Evolutionary conservation across 1,140 invertebrate species (phyloP).

Genomic region (Heliothis virescens): DNA sequence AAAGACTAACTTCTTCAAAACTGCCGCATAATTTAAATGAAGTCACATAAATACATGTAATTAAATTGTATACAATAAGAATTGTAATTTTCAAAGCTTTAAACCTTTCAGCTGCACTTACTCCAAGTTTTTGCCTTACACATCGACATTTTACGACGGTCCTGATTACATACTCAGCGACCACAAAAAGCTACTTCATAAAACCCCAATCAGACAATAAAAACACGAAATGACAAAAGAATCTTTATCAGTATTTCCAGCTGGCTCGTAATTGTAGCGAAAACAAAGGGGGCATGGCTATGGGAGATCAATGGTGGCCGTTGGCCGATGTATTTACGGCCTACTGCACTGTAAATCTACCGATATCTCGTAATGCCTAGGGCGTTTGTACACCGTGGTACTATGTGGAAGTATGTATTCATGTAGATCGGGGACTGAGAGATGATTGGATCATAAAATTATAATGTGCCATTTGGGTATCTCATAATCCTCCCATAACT

Average conservation of each 20-base stretch:
- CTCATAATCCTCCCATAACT: too few species aligned
- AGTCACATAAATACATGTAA: too few species aligned
- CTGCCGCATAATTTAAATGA: too few species aligned
- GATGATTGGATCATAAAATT: too few species aligned
- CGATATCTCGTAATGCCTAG: slow-evolving; percentile 71
- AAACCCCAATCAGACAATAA: slow-evolving; percentile 26
- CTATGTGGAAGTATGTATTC: neutral
- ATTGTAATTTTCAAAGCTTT: too few species aligned
- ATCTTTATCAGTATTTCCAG: slow-evolving; percentile 47
- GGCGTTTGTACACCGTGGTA: slow-evolving; percentile 45
- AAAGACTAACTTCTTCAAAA: too few species aligned
- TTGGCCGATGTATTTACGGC: slow-evolving; percentile 73
- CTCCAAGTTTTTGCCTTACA: neutral
- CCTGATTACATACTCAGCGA: neutral
- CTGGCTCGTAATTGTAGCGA: slow-evolving; percentile 58
- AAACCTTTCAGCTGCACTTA: neutral
- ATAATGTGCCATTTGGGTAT: too few species aligned
- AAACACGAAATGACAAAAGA: slow-evolving; percentile 28
- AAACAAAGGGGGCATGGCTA: slow-evolving; percentile 70
- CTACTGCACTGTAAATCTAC: slow-evolving; percentile 77
- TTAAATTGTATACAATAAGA: too few species aligned
- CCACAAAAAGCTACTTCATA: neutral
- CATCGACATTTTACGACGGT: neutral
- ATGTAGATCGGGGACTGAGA: neutral
- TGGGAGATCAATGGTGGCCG: slow-evolving; percentile 74